These are phyloP conservation scores for Eupsilia transversa DNA, from an alignment of 2,888 invertebrate genomes.

Conservation along the genomic window DNA sequence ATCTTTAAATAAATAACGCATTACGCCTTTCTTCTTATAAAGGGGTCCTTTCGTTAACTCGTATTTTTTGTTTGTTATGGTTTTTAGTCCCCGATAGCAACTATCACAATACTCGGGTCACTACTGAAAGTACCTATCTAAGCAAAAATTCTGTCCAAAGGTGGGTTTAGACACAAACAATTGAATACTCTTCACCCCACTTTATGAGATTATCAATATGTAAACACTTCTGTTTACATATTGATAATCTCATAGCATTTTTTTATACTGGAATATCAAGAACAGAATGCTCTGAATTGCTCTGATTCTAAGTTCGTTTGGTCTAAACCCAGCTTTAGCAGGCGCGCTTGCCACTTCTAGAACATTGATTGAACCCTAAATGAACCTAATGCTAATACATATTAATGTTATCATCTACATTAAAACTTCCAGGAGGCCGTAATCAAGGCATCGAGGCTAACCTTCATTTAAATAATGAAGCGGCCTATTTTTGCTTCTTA, in stretches of 20 bases:
- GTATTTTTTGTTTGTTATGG: conserved; percentile 18
- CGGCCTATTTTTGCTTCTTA: conserved; percentile 39
- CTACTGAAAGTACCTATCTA: not conserved
- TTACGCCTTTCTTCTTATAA: conserved; percentile 25
- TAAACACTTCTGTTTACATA: no score
- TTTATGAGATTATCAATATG: not conserved
- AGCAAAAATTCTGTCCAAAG: not conserved
- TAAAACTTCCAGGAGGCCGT: conserved; percentile 7
- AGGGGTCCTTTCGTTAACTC: conserved; percentile 14
- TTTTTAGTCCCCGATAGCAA: not conserved
- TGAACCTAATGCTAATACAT: not conserved
- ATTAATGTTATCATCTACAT: not conserved
- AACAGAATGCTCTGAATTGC: not conserved
- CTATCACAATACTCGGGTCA: not conserved
- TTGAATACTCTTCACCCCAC: not conserved
- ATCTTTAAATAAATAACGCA: conserved; percentile 54
- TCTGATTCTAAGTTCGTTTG: not conserved
- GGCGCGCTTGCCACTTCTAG: not conserved
- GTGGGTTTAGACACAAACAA: not conserved
- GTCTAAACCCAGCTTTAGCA: not conserved
- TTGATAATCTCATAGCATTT: no score
- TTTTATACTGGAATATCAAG: not conserved
- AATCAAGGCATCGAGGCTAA: conserved; percentile 13
- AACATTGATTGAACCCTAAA: not conserved
- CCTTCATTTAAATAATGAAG: conserved; percentile 29